These are phyloP conservation scores for Neoascia interrupta DNA, from an alignment of 2,888 invertebrate genomes.

Conservation along the genomic window DNA sequence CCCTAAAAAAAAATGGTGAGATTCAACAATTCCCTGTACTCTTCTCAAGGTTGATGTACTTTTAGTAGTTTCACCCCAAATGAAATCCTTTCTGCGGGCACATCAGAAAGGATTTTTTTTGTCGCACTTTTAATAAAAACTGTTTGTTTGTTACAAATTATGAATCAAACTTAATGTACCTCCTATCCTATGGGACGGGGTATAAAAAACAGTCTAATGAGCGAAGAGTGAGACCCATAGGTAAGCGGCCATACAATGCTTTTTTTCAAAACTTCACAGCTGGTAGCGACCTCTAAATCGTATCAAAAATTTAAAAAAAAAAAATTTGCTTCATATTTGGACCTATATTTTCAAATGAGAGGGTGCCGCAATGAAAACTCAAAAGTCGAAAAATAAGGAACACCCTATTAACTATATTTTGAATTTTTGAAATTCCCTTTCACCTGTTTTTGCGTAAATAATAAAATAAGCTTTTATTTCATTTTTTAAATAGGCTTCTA, in stretches of 20 bases:
- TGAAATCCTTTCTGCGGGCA: neutral
- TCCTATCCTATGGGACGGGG: too few species aligned
- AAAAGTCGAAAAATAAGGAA: neutral
- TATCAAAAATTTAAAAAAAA: neutral
- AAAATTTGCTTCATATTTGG: neutral
- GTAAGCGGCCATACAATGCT: too few species aligned
- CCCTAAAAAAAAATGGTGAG: slow-evolving; percentile 27
- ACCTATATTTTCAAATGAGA: neutral
- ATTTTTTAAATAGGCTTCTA: too few species aligned
- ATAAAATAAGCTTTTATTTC: too few species aligned
- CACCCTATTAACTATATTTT: neutral
- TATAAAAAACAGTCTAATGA: too few species aligned
- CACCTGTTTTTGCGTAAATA: too few species aligned
- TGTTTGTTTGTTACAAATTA: too few species aligned
- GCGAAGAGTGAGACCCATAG: too few species aligned
- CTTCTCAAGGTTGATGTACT: slow-evolving; percentile 29
- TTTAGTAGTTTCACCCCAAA: neutral
- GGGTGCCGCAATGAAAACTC: neutral
- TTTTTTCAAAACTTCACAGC: neutral
- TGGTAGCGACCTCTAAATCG: neutral
- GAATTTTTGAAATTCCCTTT: too few species aligned
- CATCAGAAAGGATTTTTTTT: neutral
- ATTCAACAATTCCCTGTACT: slow-evolving; percentile 32
- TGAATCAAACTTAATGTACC: too few species aligned
- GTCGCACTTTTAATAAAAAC: neutral